Evolutionary conservation across 2,797 vertebrate species (phyloP).

Genomic region (Heterohyrax brucei): DNA sequence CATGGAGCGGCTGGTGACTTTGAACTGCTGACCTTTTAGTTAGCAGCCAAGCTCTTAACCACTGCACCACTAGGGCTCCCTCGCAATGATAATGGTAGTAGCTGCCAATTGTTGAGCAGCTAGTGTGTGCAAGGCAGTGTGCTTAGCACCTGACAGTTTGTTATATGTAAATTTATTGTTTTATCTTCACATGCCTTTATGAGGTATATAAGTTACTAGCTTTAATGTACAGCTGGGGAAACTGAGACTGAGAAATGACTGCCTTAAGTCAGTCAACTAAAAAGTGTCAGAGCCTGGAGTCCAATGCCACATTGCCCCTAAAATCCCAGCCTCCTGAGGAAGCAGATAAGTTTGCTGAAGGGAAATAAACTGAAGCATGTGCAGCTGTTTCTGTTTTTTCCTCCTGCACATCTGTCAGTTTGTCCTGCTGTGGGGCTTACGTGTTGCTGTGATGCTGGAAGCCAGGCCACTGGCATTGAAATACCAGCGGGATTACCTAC

Average conservation of each 20-base stretch:
- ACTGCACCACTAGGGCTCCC: too few species aligned
- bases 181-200: neutral
- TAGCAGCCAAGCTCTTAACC: too few species aligned
- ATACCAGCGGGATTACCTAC: too few species aligned
- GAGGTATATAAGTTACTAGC: neutral
- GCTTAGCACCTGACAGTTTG: neutral
- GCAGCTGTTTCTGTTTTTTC: neutral
- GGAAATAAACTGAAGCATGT: neutral
- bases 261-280: neutral
- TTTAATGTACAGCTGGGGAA: neutral
- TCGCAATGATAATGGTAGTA: neutral
- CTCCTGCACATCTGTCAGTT: too few species aligned
- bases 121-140: neutral
- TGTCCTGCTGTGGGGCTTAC: too few species aligned
- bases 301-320: neutral
- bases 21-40: too few species aligned
- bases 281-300: neutral
- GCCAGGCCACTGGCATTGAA: too few species aligned
- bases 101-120: conserved; percentile 39
- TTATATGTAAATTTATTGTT: neutral
- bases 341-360: neutral
- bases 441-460: too few species aligned
- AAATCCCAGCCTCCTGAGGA: neutral
- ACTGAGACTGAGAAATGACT: neutral
- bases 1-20: too few species aligned